Base-by-base conservation (phyloP, 2,888 invertebrate genomes). In the Rambutsinella grinnellia region DNA sequence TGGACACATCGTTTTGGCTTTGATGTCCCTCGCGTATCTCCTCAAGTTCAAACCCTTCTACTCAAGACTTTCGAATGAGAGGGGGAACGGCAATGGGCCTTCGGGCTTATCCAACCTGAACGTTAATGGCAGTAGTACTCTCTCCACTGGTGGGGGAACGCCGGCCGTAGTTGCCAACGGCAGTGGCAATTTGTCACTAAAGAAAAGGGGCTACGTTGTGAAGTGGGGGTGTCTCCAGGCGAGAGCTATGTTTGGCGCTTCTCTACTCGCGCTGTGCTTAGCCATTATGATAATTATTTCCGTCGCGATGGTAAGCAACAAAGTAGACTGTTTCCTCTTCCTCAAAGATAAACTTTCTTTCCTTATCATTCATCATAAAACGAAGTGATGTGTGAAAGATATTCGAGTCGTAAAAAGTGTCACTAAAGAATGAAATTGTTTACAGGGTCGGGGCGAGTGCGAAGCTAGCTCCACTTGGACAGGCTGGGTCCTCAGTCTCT, bases 191-290 rank as follows among this genome's bases (percentile, higher is more conserved):
- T 77, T 82, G 76, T 67, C 78, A 8, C 72, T 84, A 23, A 84
- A 84, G 70, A 84, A 84, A 74, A 66, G 84, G 76, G 79, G 82
- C 21, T 82, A 82, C 67, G 80, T 82, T 58, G 84, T 82, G 78
- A 82, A 83, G 58, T 84, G 84, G 84, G 84, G 84, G 28, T 84
- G 84, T 82, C 81, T 84, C 47, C 84, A 83, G 76, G 84, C 84
- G 27, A 76, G 84, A 75, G 84, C 84, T 70, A 84, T 84, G 84
- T 84, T 84, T 53, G 84, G 84, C 67, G 84, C 82, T 56, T 81
- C 84, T 56, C 81, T 84, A 65, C 79, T 84, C 56, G 82, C 82
- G 57, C 82, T 84, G 54, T 82, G 82, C 80, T 82, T 84, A 63
- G 81, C 83, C 76, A 81, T 78, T 57, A 84, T 84, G 81, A 83